Conservation (phyloP, 1,140 invertebrate species). For the Riptortus pedestris region DNA sequence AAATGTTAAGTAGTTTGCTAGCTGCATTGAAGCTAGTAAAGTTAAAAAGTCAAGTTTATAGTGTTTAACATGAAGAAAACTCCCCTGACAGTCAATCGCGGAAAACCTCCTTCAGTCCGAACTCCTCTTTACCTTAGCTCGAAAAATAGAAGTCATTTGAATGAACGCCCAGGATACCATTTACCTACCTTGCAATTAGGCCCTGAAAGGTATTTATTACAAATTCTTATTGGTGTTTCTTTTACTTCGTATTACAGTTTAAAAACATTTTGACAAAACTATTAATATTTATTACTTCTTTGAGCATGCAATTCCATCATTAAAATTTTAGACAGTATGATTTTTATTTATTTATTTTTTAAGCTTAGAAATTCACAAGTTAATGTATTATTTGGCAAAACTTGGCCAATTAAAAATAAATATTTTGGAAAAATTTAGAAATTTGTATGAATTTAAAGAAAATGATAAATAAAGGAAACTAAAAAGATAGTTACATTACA, state of each 20-base stretch:
- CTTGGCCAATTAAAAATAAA: no score
- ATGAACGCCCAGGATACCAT: slow-evolving; percentile 20
- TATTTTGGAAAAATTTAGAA: no score
- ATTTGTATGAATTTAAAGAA: no score
- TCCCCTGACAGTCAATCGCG: slow-evolving; percentile 14
- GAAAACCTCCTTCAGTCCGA: slow-evolving; percentile 24
- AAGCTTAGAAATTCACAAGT: no score
- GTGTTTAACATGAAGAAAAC: slow-evolving; percentile 26
- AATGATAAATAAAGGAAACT: no score
- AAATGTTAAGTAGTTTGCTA: neutral
- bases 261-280: neutral
- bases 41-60: slow-evolving; percentile 7
- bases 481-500: no score
- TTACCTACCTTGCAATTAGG: slow-evolving; percentile 15
- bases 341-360: no score
- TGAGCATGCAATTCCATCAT: no score
- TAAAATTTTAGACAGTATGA: no score
- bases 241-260: neutral
- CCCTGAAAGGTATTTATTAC: slow-evolving; percentile 22
- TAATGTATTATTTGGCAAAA: no score
- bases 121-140: slow-evolving; percentile 20
- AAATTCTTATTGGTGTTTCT: neutral
- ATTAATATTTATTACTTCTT: no score
- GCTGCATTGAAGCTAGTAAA: slow-evolving; percentile 13
- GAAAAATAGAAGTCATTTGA: slow-evolving; percentile 25